Base-by-base conservation (phyloP, 1,140 invertebrate species). In the Dreissena polymorpha region DNA sequence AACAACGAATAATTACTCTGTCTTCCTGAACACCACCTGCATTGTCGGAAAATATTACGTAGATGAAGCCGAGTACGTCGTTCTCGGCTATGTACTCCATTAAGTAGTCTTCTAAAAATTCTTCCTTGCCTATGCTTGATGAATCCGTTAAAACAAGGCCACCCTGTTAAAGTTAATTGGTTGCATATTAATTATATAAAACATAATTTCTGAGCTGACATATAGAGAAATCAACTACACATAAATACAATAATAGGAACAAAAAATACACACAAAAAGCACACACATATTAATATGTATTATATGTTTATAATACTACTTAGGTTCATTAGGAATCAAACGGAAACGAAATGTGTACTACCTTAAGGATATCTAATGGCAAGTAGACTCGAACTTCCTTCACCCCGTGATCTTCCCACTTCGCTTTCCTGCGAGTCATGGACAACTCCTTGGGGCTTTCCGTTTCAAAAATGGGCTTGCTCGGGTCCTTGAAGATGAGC, bases 1-100 rank as follows among this genome's bases (percentile, higher is more conserved):
- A 39, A 39, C 8, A 39, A 39, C 39, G 39, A 23, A 75, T 29
- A 73, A 84, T 72, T 79, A 90, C 89, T 67, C 88, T 83, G 76
- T 89, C 89, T 70, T 89, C 88, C 51, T 89, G 83, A 6, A 90
- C 86, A 23, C 88, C 89, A 8, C 89, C 89, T 18, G 86, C 86
- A 53, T 80, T 82, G 63, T 89, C 89, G 13, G 87, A 86, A 23
- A 89, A 89, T 60, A 90, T 88, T 29, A 90, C 68, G 74, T 90
- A 90, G 51, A 90, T 85, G 72, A 89, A 90, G 8, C 83, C 89
- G 21, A 85, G 69, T 29, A 89, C 87, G n/a, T 83, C 67, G 60
- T 87, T 85, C 10, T 77, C 29, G 49, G 80, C 70, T 63, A 90
- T 85, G 81, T 77, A 89, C 5, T 87, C 70, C 74, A 85, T 85